Evolutionary conservation across 2,888 invertebrate genomes (phyloP).

Genomic region (Nowickia ferox): DNA sequence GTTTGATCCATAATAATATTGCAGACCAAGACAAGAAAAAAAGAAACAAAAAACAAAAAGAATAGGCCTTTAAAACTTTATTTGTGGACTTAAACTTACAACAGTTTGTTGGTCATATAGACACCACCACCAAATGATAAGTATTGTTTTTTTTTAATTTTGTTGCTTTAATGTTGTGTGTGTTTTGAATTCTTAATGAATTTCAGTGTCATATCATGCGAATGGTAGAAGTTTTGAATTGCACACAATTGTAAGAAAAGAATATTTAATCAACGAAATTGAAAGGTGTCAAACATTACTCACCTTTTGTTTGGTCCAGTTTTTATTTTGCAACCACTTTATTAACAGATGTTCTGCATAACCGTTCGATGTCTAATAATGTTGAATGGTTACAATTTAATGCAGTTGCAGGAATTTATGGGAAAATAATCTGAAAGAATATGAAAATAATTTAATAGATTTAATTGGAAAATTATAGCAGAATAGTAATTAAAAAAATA

Average conservation of each 20-base stretch:
- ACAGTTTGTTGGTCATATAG: constrained; percentile 38
- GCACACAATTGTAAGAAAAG: constrained; percentile 17
- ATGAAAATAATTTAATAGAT: not conserved
- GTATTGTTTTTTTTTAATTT: constrained; percentile 4
- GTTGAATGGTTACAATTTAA: not conserved
- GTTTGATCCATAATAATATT: constrained; percentile 73
- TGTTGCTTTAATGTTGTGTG: constrained; percentile 36
- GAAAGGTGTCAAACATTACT: constrained; percentile 62
- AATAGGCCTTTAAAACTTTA: constrained; percentile 30
- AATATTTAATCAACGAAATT: constrained; percentile 52
- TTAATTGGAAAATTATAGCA: no score
- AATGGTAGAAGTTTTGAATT: constrained; percentile 13
- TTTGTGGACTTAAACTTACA: constrained; percentile 22
- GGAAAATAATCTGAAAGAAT: not conserved
- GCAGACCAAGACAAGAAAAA: constrained; percentile 5
- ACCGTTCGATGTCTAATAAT: not conserved
- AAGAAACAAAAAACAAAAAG: not conserved
- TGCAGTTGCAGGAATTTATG: not conserved
- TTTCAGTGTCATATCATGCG: constrained; percentile 22
- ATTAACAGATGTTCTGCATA: constrained; percentile 47
- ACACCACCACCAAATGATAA: constrained; percentile 47
- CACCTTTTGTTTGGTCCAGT: constrained; percentile 74
- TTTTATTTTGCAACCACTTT: constrained; percentile 66
- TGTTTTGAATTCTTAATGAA: constrained; percentile 62
- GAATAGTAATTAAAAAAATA: no score